phyloP scores from a whole-genome alignment of 2,113 vertebrate species.

The Pungitius pungitius region DNA sequence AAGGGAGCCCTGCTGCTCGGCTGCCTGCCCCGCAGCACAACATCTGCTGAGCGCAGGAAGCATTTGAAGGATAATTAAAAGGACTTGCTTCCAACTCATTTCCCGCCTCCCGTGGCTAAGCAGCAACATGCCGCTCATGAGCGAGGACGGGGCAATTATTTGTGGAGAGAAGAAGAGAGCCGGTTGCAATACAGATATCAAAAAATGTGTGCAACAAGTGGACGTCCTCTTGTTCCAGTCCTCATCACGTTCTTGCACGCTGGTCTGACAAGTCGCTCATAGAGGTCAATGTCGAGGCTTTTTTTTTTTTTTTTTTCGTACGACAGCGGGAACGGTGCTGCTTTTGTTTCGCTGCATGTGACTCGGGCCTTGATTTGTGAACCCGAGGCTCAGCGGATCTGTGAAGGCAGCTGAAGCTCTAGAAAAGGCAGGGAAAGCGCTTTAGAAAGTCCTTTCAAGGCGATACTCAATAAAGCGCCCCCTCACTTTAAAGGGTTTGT shows the following conservation, averaged over 20 bases:
- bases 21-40: conserved; percentile 77
- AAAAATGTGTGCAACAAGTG: conserved; percentile 55
- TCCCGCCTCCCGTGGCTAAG: conserved; percentile 77
- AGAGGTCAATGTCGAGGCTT: conserved; percentile 32
- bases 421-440: conserved; percentile 47
- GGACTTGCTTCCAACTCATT: conserved; percentile 79
- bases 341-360: conserved; percentile 46
- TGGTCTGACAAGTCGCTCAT: conserved; percentile 48
- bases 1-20: conserved; percentile 64
- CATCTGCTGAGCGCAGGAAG: conserved; percentile 81
- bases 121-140: conserved; percentile 71
- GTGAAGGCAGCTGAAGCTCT: conserved; percentile 47
- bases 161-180: conserved; percentile 59
- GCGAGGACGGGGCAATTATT: conserved; percentile 76
- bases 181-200: conserved; percentile 57
- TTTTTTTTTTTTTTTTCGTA: too few species aligned
- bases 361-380: conserved; percentile 38
- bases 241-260: conserved; percentile 25
- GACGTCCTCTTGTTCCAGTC: conserved; percentile 33
- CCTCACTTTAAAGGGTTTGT: conserved; percentile 49
- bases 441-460: conserved; percentile 49
- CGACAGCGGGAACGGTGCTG: conserved; percentile 20
- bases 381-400: conserved; percentile 32
- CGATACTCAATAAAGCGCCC: conserved; percentile 49
- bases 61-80: conserved; percentile 83